These are phyloP conservation scores for Phylloscopus trochilus DNA, from an alignment of 2,113 vertebrate genomes.

Conservation along the genomic window DNA sequence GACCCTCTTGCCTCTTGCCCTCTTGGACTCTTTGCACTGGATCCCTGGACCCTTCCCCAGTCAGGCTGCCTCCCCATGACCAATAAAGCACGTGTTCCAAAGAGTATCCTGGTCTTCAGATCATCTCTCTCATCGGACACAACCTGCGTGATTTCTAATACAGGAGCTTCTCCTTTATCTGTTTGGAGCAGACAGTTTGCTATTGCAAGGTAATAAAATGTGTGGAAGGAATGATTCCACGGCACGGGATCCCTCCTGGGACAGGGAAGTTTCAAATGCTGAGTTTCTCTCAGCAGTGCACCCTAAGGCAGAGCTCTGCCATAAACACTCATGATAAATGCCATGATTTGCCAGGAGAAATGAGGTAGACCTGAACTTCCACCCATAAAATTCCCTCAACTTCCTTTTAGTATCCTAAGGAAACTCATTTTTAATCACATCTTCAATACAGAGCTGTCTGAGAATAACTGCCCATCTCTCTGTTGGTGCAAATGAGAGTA, in stretches of 20 bases:
- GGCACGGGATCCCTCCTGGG: accelerated
- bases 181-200: neutral
- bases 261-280: neutral
- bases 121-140: too few species aligned
- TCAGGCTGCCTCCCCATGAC: too few species aligned
- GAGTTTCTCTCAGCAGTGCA: neutral
- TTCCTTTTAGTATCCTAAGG: neutral
- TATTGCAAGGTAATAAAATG: neutral
- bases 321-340: neutral
- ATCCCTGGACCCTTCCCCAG: too few species aligned
- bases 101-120: too few species aligned
- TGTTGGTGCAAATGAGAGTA: neutral
- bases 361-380: neutral
- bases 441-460: neutral
- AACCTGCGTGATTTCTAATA: too few species aligned
- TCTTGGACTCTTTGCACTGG: too few species aligned
- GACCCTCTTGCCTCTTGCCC: too few species aligned
- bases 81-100: too few species aligned
- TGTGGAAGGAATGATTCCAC: neutral
- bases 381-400: neutral
- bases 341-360: neutral
- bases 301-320: neutral
- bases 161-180: neutral
- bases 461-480: neutral
- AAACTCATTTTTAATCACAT: neutral